Evolutionary conservation across 2,888 invertebrate genomes (phyloP).

Genomic region (Melieria omissa): DNA sequence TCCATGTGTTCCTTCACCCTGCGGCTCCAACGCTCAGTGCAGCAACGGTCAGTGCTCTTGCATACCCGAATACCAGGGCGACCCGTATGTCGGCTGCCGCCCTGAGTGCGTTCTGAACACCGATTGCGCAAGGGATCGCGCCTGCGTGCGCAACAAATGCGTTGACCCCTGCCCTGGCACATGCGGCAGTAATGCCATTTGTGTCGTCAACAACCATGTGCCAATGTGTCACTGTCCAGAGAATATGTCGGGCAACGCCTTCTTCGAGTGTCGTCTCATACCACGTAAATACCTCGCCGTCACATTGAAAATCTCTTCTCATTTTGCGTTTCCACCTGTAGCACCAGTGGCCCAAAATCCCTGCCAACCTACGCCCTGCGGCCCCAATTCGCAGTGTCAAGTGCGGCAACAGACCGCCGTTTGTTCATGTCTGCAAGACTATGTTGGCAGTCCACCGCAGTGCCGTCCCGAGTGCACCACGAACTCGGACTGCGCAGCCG

Average conservation of each 20-base stretch:
- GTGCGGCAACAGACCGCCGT: conserved; percentile 73
- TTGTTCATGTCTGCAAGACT: conserved; percentile 74
- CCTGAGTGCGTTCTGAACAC: conserved; percentile 82
- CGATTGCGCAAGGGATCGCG: conserved; percentile 75
- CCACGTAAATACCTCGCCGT: conserved; percentile 50
- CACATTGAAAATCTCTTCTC: not conserved
- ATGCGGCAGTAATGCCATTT: conserved; percentile 82
- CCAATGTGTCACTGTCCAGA: conserved; percentile 81
- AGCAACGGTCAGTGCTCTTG: conserved; percentile 77
- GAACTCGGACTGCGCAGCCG: conserved; percentile 76
- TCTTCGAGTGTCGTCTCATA: conserved; percentile 72
- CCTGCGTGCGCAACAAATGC: conserved; percentile 81
- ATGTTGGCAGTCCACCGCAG: conserved; percentile 77
- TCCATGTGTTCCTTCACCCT: conserved; percentile 82
- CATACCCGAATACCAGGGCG: conserved; percentile 77
- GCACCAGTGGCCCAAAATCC: conserved; percentile 70
- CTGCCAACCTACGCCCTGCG: conserved; percentile 78
- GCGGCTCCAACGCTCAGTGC: conserved; percentile 79
- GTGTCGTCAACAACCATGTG: conserved; percentile 81
- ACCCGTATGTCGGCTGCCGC: conserved; percentile 79
- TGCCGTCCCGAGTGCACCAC: conserved; percentile 79
- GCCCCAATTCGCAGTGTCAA: conserved; percentile 77
- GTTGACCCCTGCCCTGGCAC: conserved; percentile 78
- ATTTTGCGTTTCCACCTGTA: conserved; percentile 46
- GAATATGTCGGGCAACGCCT: conserved; percentile 84